Percentiles rank a stretch among this genome's conserved stretches.
These are phyloP conservation scores for Myotis pilosus DNA, from an alignment of 2,797 vertebrate species.

Conservation along the genomic window DNA sequence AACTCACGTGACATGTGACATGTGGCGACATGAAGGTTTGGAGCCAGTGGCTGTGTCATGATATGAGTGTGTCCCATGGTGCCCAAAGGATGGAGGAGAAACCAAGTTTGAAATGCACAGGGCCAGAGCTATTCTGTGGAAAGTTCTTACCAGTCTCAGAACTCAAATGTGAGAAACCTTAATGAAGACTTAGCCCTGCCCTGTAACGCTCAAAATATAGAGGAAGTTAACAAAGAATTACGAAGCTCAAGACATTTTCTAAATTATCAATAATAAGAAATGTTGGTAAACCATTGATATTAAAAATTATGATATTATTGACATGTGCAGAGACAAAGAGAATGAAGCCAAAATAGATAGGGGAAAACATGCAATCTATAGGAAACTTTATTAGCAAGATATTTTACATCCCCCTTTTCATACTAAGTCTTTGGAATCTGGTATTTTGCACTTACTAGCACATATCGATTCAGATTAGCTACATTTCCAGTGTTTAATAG, in stretches of 20 bases:
- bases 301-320: neutral
- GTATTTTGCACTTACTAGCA: neutral
- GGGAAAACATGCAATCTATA: neutral
- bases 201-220: neutral
- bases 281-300: neutral
- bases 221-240: neutral
- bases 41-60: neutral
- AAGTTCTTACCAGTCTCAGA: neutral
- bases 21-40: conserved; percentile 1
- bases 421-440: neutral
- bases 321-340: neutral
- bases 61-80: neutral
- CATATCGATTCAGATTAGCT: neutral
- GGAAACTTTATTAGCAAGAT: neutral
- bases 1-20: neutral
- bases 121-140: neutral
- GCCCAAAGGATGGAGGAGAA: neutral
- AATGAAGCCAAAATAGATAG: neutral
- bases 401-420: neutral
- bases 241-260: neutral
- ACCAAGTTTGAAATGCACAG: neutral
- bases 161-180: neutral
- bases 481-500: neutral
- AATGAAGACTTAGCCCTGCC: neutral
- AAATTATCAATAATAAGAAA: neutral